Conservation (phyloP, 1,140 invertebrate genomes). For the Calephelis nemesis region DNA sequence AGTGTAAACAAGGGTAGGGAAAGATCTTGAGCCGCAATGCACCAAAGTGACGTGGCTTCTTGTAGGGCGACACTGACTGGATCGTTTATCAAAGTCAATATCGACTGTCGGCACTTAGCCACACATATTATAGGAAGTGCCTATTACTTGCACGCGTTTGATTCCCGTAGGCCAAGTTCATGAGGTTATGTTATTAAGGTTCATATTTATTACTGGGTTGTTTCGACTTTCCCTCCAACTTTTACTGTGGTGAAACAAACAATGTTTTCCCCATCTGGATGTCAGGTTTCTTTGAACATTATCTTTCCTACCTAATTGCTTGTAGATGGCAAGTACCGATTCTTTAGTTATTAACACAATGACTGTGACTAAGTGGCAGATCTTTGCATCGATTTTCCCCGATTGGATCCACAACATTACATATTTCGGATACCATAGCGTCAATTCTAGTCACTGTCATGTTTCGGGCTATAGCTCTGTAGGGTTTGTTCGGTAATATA, state of each 20-base stretch:
- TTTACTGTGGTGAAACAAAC: background rate
- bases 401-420: too few relatives aligned
- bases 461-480: too few relatives aligned
- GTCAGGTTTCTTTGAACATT: too few relatives aligned
- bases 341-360: too few relatives aligned
- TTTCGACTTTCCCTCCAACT: background rate
- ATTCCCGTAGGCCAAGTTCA: conserved; percentile 45
- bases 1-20: conserved; percentile 67
- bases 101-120: conserved; percentile 60
- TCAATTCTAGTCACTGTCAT: too few relatives aligned
- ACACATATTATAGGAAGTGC: conserved; percentile 56
- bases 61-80: conserved; percentile 62
- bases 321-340: too few relatives aligned
- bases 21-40: conserved; percentile 68
- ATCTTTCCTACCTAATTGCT: too few relatives aligned
- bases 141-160: conserved; percentile 60
- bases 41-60: conserved; percentile 74
- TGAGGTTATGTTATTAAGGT: conserved; percentile 37
- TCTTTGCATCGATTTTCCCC: too few relatives aligned
- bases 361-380: too few relatives aligned
- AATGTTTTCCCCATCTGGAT: too few relatives aligned
- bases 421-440: too few relatives aligned
- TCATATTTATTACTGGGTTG: conserved; percentile 37
- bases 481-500: too few relatives aligned
- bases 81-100: conserved; percentile 77